Percentiles rank a stretch among this genome's conserved stretches.
Conservation (phyloP, 2,797 vertebrate species). For the Uromys caudimaculatus region DNA sequence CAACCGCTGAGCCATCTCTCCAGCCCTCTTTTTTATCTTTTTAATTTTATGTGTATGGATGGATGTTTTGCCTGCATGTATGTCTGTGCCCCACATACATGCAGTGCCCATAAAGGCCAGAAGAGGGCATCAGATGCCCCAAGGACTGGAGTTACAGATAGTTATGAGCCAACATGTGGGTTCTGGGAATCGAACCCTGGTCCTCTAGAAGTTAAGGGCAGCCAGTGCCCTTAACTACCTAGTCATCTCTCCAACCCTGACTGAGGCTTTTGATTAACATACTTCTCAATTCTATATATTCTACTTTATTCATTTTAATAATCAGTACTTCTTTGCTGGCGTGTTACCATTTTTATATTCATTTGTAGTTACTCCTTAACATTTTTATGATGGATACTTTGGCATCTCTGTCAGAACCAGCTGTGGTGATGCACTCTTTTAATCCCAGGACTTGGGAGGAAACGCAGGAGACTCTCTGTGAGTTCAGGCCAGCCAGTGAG, state of each 20-base stretch:
- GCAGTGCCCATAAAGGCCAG: too few relatives aligned
- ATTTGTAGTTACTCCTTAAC: background rate
- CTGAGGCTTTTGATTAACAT: constrained; percentile 9
- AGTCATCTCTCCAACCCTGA: background rate
- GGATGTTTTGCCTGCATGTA: too few relatives aligned
- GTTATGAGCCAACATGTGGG: background rate
- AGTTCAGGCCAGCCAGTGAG: background rate
- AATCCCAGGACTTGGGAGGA: background rate
- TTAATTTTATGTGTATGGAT: too few relatives aligned
- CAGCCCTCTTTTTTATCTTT: too few relatives aligned
- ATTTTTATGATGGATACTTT: constrained; percentile 21
- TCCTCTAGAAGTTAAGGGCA: background rate
- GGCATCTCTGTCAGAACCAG: background rate
- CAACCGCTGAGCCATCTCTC: too few relatives aligned
- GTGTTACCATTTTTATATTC: background rate
- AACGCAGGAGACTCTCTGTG: background rate
- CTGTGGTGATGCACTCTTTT: background rate
- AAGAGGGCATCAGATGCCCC: too few relatives aligned
- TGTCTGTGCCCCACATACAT: too few relatives aligned
- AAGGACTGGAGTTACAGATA: too few relatives aligned
- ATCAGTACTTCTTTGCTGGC: background rate
- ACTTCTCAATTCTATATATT: constrained; percentile 1
- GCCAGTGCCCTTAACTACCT: background rate
- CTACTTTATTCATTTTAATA: constrained; percentile 23
- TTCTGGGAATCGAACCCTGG: background rate